Base-by-base conservation (phyloP, 2,113 vertebrate species). In the Gnathonemus longibarbis region DNA sequence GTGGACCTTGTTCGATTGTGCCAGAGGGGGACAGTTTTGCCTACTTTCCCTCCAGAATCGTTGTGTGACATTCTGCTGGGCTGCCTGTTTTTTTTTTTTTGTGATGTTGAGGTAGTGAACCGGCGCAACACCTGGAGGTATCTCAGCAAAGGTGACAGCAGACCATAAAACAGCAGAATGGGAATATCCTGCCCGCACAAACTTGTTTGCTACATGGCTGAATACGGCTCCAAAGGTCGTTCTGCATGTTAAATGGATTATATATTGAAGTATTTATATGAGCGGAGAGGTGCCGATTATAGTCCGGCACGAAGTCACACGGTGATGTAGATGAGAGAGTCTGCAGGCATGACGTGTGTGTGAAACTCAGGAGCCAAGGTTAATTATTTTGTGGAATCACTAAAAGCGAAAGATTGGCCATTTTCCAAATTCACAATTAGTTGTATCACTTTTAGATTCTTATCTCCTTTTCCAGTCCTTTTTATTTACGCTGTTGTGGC, bases 381-480 rank as follows among this genome's bases (percentile, higher is more conserved):
- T 93, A 94, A 95, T 95, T 94, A 95, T 93, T 93, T 92, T 91
- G 92, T 91, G 58, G 92, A 94, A 92, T 92, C 91, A 91, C 90
- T 42, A 42, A 88, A 93, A 93, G 91, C 90, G 89, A 56, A 89
- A 88, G 90, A 91, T 56, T 86, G 50, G 89, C 92, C 91, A 88
- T 48, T 91, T 91, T 92, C 93, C 91, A 92, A 91, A 91, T 62
- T 91, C 90, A 91, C 91, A 92, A 94, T 93, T 87, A 93, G 91
- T 88, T 94, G 94, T 95, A 85, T 92, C 90, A 93, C 91, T 92
- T 90, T 91, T 91, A 91, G 93, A 93, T 95, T 95, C 92, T 90
- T 94, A 94, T 95, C 93, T 91, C 90, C 89, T 89, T 94, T 94
- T 87, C 94, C 91, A 90, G 87, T 90, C 90, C 91, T 62, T 19